Percentiles rank a stretch among this genome's conserved stretches.
phyloP scores from a whole-genome alignment of 2,797 vertebrate species.

The Acanthurus lineatus region DNA sequence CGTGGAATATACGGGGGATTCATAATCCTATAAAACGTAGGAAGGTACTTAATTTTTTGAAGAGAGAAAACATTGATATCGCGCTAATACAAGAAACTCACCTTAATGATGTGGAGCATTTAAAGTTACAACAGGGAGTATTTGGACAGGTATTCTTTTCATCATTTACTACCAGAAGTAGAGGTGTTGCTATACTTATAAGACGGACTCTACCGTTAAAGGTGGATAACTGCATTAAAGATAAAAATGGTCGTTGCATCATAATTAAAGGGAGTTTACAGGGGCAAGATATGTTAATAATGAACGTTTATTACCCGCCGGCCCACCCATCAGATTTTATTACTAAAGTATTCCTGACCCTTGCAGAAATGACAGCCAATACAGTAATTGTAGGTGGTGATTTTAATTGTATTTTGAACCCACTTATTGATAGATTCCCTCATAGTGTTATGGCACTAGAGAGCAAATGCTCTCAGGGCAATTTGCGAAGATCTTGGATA shows the following conservation, averaged over 20 bases:
- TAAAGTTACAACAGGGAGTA: not conserved
- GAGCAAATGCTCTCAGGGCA: not conserved
- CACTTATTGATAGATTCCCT: slow-evolving; percentile 13
- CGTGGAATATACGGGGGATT: not conserved
- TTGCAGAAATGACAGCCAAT: slow-evolving; percentile 1
- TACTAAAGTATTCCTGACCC: slow-evolving; percentile 24
- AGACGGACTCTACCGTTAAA: no score
- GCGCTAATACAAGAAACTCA: not conserved
- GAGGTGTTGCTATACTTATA: not conserved
- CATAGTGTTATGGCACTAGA: not conserved
- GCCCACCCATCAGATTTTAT: slow-evolving; percentile 12
- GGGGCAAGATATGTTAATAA: no score
- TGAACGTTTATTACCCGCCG: not conserved
- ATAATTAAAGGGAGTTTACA: no score
- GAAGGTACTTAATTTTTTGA: not conserved
- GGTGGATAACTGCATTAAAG: not conserved
- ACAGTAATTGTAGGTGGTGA: slow-evolving; percentile 5
- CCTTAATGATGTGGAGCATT: not conserved
- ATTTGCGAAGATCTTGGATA: not conserved
- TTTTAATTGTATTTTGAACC: slow-evolving; percentile 5
- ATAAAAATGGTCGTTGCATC: not conserved
- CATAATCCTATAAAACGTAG: not conserved
- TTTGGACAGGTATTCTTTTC: no score
- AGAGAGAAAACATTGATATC: not conserved
- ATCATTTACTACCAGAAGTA: not conserved